Base-by-base conservation (phyloP, 2,797 vertebrate species). In the Bovichtus variegatus region DNA sequence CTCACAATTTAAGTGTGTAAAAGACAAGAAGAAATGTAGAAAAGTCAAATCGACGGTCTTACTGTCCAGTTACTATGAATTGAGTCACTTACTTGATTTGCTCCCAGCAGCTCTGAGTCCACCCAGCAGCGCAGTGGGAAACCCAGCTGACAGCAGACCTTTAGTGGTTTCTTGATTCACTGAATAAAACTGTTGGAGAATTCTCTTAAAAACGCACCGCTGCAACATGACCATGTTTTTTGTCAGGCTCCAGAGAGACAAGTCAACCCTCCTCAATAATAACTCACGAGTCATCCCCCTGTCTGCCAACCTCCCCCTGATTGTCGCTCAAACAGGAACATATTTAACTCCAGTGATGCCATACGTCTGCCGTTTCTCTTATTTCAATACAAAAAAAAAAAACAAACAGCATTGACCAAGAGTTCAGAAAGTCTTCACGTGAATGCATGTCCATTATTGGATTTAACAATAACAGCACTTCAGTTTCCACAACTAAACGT, bases 221-320 rank as follows among this genome's bases (percentile, higher is more conserved):
- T 80, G 89, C 74, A 92, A 29, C 83, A 85, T 68, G 80, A 74
- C 71, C 63, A 77, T 78, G 78, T 66, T 81, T 31, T 4, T 41
- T 19, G 55, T 53, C 53, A 38, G 49, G 6, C 49, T 51, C 29
- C n/a, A 2, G 11, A 41, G 58, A 81, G 40, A 60, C n/a, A 57
- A 87, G 79, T 84, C 74, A 78, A 62, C 40, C 21, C 75, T 70
- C 47, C 44, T 73, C 74, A 80, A 76, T 84, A 76, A 77, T 50
- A 80, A 68, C 86, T 90, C 90, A 85, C 66, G 80, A 90, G 90
- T 85, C 76, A 54, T 23, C 65, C 74, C 66, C 64, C 59, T 9
- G 34, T 58, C 62, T 44, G 55, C 64, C 64, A 54, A 10, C 65
- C 65, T 55, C 79, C 75, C 57, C 62, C 34, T 47, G 47, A 60